These are phyloP conservation scores for Hydriomena furcata DNA, from an alignment of 2,888 invertebrate genomes.

Conservation along the genomic window DNA sequence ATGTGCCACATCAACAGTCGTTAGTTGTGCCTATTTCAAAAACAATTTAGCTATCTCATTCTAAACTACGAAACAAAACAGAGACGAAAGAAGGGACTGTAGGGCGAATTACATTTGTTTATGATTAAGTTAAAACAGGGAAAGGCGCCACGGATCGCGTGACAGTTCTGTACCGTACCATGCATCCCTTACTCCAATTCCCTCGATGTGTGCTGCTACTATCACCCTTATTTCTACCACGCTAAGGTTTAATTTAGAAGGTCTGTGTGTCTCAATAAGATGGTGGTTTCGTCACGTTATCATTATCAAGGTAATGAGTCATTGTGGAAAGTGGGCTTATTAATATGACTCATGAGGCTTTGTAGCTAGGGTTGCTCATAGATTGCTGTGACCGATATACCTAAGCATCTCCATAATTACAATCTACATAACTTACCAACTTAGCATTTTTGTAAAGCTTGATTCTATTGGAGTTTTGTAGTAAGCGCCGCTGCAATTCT, in stretches of 20 bases:
- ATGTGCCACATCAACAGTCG: constrained; percentile 3
- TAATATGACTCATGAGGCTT: constrained; percentile 62
- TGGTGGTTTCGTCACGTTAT: constrained; percentile 49
- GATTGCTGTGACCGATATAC: constrained; percentile 31
- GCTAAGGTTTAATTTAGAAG: constrained; percentile 43
- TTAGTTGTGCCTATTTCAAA: background rate
- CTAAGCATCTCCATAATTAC: background rate
- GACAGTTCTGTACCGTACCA: constrained; percentile 50
- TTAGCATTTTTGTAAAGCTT: too few species aligned
- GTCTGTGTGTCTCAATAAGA: constrained; percentile 12
- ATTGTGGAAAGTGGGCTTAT: constrained; percentile 64
- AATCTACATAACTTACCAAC: too few species aligned
- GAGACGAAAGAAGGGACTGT: constrained; percentile 45
- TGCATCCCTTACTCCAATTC: constrained; percentile 45
- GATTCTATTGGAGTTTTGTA: too few species aligned
- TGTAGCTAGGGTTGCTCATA: constrained; percentile 35
- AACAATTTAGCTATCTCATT: constrained; percentile 29
- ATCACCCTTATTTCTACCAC: constrained; percentile 28
- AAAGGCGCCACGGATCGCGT: constrained; percentile 69
- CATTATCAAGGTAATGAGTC: constrained; percentile 76
- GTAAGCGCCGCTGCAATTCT: too few species aligned
- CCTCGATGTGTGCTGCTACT: constrained; percentile 17
- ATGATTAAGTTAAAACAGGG: constrained; percentile 64
- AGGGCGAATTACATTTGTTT: constrained; percentile 64
- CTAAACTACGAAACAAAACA: constrained; percentile 39